Percentiles rank a stretch among this genome's conserved stretches.
Conservation (phyloP, 2,888 invertebrate species). For the Limnephilus auricula region DNA sequence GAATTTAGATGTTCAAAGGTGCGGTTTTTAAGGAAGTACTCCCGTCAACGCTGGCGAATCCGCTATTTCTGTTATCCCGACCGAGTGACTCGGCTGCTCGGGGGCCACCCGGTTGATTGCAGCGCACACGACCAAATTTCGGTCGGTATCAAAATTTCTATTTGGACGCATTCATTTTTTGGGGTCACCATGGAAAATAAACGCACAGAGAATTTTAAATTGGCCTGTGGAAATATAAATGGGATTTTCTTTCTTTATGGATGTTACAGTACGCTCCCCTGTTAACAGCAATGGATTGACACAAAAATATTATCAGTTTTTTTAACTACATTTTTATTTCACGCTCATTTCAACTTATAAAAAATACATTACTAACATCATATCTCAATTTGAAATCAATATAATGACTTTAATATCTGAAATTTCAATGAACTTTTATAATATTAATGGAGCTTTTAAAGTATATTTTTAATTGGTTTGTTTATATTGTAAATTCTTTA, state of each 20-base stretch:
- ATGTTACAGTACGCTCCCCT: neutral
- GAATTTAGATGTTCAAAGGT: slow-evolving; percentile 2
- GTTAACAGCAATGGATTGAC: neutral
- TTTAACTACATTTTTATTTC: neutral
- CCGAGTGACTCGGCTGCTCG: neutral
- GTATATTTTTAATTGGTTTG: neutral
- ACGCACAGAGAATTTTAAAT: neutral
- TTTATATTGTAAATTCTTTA: too few relatives aligned
- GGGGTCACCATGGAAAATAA: neutral
- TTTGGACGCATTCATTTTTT: neutral
- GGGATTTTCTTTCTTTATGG: neutral
- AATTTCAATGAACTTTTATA: neutral
- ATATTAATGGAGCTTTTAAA: neutral
- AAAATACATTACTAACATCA: neutral
- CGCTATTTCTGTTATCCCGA: neutral
- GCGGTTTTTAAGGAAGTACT: slow-evolving; percentile 2
- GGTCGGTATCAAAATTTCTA: neutral
- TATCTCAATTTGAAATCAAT: neutral
- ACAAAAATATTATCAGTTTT: neutral
- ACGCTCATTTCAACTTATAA: neutral
- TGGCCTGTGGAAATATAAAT: neutral
- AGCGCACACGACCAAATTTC: neutral
- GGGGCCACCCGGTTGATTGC: neutral
- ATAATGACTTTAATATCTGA: neutral
- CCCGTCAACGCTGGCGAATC: neutral